Percentiles rank a stretch among this genome's conserved stretches.
phyloP scores from a whole-genome alignment of 2,888 invertebrate genomes.

The Eutolmus rufibarbis region DNA sequence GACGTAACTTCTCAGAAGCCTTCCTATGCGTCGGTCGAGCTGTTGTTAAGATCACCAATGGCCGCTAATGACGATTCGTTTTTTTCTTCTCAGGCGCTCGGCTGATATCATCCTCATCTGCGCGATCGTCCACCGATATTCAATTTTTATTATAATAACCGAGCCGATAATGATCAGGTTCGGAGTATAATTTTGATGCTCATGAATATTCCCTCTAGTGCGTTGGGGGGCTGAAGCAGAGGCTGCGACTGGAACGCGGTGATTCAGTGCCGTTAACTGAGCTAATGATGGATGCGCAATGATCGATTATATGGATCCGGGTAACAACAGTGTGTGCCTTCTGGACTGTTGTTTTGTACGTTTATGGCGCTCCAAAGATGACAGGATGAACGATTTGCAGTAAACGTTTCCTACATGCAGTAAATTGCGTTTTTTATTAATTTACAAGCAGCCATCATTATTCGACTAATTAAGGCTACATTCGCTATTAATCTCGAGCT shows the following conservation, averaged over 20 bases:
- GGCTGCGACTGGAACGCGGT: neutral
- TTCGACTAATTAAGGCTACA: neutral
- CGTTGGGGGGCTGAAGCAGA: neutral
- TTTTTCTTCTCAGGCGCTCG: slow-evolving; percentile 1
- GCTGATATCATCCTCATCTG: slow-evolving; percentile 12
- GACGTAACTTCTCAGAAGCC: slow-evolving; percentile 4
- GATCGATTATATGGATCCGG: slow-evolving; percentile 35
- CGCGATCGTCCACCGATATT: slow-evolving; percentile 6
- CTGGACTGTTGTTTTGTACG: neutral
- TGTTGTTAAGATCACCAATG: slow-evolving; percentile 17
- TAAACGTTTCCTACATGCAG: slow-evolving; percentile 5
- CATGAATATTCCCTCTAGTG: slow-evolving; percentile 28
- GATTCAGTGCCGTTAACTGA: slow-evolving; percentile 33
- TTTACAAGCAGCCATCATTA: neutral
- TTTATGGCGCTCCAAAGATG: neutral
- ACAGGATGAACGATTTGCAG: neutral
- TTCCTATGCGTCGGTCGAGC: neutral
- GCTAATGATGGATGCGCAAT: slow-evolving; percentile 30
- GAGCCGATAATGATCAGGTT: slow-evolving; percentile 26
- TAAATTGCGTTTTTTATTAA: neutral
- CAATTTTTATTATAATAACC: slow-evolving; percentile 39
- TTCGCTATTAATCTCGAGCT: neutral
- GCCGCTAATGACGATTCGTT: slow-evolving; percentile 14
- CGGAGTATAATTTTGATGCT: slow-evolving; percentile 34
- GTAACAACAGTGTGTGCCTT: slow-evolving; percentile 11